phyloP scores from a whole-genome alignment of 1,140 invertebrate genomes.

The Nephotettix cincticeps region DNA sequence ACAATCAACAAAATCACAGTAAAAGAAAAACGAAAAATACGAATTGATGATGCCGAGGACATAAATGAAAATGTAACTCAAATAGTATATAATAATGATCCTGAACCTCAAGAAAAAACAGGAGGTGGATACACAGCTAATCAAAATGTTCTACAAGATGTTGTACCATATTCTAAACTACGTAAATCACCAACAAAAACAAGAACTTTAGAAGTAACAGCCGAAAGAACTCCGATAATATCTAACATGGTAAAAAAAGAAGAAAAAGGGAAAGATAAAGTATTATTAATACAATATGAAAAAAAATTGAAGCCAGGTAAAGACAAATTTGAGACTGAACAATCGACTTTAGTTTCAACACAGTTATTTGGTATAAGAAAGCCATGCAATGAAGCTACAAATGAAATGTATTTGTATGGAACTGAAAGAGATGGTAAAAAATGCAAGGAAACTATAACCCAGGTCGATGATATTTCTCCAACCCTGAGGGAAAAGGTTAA shows the following conservation, averaged over 20 bases:
- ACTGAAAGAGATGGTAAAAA: neutral
- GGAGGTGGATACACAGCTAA: neutral
- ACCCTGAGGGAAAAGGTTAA: neutral
- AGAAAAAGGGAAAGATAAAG: neutral
- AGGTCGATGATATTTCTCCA: neutral
- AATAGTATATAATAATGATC: neutral
- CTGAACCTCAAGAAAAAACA: neutral
- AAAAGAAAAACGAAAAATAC: constrained; percentile 14
- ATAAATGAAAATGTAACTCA: neutral
- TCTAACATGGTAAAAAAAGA: neutral
- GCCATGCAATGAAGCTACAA: neutral
- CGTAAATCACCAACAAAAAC: neutral
- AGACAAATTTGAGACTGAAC: neutral
- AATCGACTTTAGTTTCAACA: neutral
- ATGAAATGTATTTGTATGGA: neutral
- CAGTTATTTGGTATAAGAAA: neutral
- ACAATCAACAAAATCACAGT: neutral
- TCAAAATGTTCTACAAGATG: neutral
- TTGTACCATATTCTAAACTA: neutral
- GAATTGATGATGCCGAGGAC: neutral
- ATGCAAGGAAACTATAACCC: neutral
- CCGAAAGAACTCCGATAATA: neutral
- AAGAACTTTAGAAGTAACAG: neutral
- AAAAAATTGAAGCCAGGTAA: neutral
- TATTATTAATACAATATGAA: constrained; percentile 7